A percentile compares a stretch with the other conserved stretches of the same genome.
phyloP scores from a whole-genome alignment of 2,113 vertebrate genomes.

The Sander vitreus region DNA sequence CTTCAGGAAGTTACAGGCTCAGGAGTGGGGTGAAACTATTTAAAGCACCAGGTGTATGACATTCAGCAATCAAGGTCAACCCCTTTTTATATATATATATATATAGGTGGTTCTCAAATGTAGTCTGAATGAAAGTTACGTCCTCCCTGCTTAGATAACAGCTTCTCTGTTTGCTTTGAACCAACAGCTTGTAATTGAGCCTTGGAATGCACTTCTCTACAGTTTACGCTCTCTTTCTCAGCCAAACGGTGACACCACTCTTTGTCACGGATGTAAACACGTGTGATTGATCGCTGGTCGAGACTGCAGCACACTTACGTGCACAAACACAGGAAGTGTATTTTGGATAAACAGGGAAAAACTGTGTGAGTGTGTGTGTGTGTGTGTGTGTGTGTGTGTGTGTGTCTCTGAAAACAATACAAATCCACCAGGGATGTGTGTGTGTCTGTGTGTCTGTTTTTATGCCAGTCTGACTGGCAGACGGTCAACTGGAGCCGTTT shows the following conservation, averaged over 20 bases:
- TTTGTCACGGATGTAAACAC: slow-evolving; percentile 63
- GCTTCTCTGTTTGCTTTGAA: slow-evolving; percentile 13
- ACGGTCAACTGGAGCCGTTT: slow-evolving; percentile 42
- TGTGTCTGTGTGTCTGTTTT: slow-evolving; percentile 29
- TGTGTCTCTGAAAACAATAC: slow-evolving; percentile 52
- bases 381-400: too few species aligned
- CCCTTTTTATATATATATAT: too few species aligned
- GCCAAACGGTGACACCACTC: slow-evolving; percentile 14
- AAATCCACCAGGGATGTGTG: slow-evolving; percentile 8
- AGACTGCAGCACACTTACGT: slow-evolving; percentile 16
- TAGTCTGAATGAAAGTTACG: background rate
- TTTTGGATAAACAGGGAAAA: slow-evolving; percentile 69
- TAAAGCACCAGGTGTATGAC: too few species aligned
- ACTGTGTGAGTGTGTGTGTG: slow-evolving; percentile 12
- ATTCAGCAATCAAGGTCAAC: too few species aligned
- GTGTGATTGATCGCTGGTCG: slow-evolving; percentile 55
- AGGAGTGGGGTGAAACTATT: too few species aligned
- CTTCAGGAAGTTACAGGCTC: too few species aligned
- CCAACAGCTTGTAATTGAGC: background rate
- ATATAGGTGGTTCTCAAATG: too few species aligned
- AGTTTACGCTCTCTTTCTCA: slow-evolving; percentile 32
- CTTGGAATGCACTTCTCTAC: slow-evolving; percentile 15
- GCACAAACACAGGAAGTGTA: slow-evolving; percentile 76
- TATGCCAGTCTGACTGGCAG: slow-evolving; percentile 67
- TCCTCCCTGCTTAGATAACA: slow-evolving; percentile 34